Conservation (phyloP, 2,797 vertebrate genomes). For the Alca torda region DNA sequence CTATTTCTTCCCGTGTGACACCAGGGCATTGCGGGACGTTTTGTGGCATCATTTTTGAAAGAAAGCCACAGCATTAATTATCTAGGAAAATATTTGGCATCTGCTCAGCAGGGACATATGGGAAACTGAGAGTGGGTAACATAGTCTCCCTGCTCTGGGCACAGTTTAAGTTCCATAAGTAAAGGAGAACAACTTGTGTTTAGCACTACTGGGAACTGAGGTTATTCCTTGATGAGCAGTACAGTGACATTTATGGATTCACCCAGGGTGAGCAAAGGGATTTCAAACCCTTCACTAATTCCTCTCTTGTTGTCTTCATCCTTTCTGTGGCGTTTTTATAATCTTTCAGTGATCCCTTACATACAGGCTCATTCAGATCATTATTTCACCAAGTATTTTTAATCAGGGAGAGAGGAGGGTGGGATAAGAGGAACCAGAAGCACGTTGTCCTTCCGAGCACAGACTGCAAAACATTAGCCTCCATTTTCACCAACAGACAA, state of each 20-base stretch:
- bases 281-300: neutral
- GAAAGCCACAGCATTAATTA: neutral
- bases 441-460: neutral
- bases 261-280: neutral
- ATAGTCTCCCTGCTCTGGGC: neutral
- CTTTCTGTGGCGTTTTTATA: neutral
- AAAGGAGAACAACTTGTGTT: neutral
- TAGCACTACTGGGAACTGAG: neutral
- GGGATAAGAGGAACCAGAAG: neutral
- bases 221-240: neutral
- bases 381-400: neutral
- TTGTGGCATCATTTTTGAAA: neutral
- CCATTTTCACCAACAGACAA: slow-evolving; percentile 29
- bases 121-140: neutral
- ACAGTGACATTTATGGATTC: neutral
- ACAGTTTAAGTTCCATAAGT: neutral
- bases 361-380: neutral
- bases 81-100: neutral
- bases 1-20: neutral
- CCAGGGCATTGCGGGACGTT: neutral
- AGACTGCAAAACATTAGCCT: slow-evolving; percentile 12
- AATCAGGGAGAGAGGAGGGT: neutral
- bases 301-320: neutral
- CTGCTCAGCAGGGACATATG: neutral
- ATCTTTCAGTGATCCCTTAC: neutral